These are phyloP conservation scores for Raja brachyura DNA, from an alignment of 2,113 vertebrate species.

Conservation along the genomic window DNA sequence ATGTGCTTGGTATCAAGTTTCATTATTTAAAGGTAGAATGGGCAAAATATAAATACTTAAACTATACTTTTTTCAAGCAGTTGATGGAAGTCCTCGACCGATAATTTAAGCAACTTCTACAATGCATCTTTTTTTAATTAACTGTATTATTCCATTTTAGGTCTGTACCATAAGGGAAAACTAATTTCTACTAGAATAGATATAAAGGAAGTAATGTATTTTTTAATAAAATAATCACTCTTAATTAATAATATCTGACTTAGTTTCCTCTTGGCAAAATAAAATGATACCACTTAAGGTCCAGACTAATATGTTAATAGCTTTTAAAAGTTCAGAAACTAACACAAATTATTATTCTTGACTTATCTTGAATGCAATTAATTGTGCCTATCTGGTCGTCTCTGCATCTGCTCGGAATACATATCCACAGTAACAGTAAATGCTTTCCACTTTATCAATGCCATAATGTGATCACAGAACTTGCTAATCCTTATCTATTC, in stretches of 20 bases:
- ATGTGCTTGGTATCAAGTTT: neutral
- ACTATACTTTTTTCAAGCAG: neutral
- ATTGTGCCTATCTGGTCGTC: neutral
- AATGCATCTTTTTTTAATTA: neutral
- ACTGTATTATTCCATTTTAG: neutral
- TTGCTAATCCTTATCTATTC: neutral
- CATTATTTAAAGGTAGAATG: neutral
- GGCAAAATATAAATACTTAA: neutral
- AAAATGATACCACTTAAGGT: neutral
- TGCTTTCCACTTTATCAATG: neutral
- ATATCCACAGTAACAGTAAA: neutral
- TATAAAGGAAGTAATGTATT: neutral
- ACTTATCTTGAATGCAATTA: neutral
- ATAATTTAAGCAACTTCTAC: neutral
- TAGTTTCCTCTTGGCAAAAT: neutral
- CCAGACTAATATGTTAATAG: neutral
- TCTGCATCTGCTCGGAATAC: neutral
- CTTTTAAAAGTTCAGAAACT: neutral
- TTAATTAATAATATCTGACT: neutral
- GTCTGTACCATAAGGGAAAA: neutral
- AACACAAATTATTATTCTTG: neutral
- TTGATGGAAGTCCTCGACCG: neutral
- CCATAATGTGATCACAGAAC: neutral
- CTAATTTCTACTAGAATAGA: neutral
- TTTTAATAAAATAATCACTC: neutral